Evolutionary conservation across 2,888 invertebrate species (phyloP).

Genomic region (Watsonalla cultraria): DNA sequence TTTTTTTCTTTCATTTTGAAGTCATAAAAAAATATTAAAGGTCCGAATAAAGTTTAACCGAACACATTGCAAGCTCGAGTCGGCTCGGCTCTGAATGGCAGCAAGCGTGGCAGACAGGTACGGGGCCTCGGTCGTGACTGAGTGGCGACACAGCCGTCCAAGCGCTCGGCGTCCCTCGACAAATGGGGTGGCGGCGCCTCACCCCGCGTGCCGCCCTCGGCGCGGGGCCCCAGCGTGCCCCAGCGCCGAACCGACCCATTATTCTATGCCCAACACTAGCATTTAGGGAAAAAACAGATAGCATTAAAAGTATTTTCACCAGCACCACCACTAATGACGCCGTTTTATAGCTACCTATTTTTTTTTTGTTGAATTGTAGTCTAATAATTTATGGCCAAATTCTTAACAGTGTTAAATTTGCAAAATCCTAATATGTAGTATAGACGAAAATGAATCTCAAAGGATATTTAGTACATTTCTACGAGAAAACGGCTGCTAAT

Average conservation of each 20-base stretch:
- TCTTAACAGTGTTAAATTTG: no score
- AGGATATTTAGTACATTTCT: no score
- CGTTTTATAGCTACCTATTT: background rate
- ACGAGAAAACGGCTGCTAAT: no score
- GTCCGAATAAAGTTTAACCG: conserved; percentile 53
- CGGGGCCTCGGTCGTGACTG: background rate
- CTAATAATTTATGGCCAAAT: no score
- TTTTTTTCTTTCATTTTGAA: conserved; percentile 39
- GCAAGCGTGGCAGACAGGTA: conserved; percentile 8
- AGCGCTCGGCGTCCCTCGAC: conserved; percentile 11
- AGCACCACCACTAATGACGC: conserved; percentile 13
- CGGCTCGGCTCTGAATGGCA: conserved; percentile 12
- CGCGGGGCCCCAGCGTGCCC: conserved; percentile 13
- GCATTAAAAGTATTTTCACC: conserved; percentile 13
- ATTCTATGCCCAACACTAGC: conserved; percentile 26
- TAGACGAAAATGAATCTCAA: no score
- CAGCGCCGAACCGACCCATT: conserved; percentile 15
- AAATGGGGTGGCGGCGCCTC: conserved; percentile 27
- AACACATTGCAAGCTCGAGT: conserved; percentile 45
- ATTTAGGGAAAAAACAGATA: conserved; percentile 20
- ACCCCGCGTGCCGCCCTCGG: conserved; percentile 21
- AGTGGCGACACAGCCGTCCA: background rate
- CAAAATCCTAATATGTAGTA: no score
- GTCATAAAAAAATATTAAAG: conserved; percentile 27
- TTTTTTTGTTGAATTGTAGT: background rate